Evolutionary conservation across 2,888 invertebrate genomes (phyloP), one percentile per base, ranked within the genome.

Genomic region (Coelopa pilipes): DNA sequence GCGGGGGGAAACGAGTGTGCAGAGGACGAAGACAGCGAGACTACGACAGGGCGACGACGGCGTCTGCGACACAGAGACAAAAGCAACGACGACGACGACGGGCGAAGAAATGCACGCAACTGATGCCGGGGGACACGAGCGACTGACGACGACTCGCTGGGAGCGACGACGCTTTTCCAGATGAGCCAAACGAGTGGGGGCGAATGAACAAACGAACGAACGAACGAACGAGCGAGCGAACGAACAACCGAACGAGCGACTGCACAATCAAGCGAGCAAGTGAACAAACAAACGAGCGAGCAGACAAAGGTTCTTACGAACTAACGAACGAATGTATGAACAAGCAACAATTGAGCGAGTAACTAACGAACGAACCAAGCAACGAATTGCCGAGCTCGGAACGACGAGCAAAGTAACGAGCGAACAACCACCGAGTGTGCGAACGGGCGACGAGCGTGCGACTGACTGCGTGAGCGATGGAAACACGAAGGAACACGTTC

Each of bases 101-200:
- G 19, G 24, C 55, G 60, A 45, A 19, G 49, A 19, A 24, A 19
- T 59, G 50, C 53, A 72, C 46, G 46, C 65, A 59, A 68, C 73
- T 71, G 34, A 65, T 34, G 34, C 71, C 55, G 71, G 63, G 34
- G 55, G 55, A 65, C 46, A 46, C 17, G 55, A 65, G 55, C 21
- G 34, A 24, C 34, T 34, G 34, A 34, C 34, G 34, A 65, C 60
- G 46, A 62, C 62, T 19, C 24, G 50, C 49, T 46, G 12, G n/a
- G 55, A 73, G 17, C 45, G 59, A 19, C 12, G 19, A 34, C 57
- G 68, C 67, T 34, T 34, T 34, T 34, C 34, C 34, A 7, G 7
- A 34, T 4, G 34, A 34, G 34, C n/a, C n/a, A n/a, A n/a, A 34
- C 34, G 34, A 34, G 34, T 34, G 34, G 34, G 34, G 34, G 4